These are phyloP conservation scores for Paramormyrops kingsleyae DNA, from an alignment of 2,113 vertebrate genomes.

Conservation along the genomic window DNA sequence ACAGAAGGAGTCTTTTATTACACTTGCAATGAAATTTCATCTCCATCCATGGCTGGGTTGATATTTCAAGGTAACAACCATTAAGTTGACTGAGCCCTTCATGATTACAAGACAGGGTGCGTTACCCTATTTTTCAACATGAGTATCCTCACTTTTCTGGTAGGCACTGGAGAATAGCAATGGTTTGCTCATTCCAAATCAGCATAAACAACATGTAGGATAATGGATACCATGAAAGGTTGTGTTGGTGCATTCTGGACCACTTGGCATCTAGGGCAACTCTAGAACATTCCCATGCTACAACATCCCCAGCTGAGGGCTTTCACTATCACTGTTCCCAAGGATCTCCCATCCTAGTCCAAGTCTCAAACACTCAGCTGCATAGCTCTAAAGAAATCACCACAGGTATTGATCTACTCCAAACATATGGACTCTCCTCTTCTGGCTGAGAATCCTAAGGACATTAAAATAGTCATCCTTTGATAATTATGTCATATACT, in stretches of 20 bases:
- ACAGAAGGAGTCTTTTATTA: background rate
- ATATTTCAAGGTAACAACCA: background rate
- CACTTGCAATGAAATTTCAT: background rate
- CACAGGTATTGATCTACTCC: background rate
- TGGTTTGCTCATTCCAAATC: background rate
- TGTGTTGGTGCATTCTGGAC: background rate
- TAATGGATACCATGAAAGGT: background rate
- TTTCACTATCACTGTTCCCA: background rate
- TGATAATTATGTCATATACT: background rate
- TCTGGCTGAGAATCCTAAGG: background rate
- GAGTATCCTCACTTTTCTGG: background rate
- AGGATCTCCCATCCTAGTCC: background rate
- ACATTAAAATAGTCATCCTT: background rate
- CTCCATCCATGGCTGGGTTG: background rate
- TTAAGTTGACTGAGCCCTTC: background rate
- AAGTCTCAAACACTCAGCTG: background rate
- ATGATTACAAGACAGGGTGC: background rate
- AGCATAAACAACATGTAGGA: background rate
- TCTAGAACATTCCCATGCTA: background rate
- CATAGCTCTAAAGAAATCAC: background rate
- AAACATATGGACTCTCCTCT: background rate
- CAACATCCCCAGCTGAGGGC: background rate
- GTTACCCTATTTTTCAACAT: background rate
- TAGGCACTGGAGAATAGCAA: background rate
- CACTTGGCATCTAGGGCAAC: background rate